A percentile compares a stretch with the other conserved stretches of the same genome.
phyloP scores from a whole-genome alignment of 2,888 invertebrate species.

The Gisinianus flammeolus region DNA sequence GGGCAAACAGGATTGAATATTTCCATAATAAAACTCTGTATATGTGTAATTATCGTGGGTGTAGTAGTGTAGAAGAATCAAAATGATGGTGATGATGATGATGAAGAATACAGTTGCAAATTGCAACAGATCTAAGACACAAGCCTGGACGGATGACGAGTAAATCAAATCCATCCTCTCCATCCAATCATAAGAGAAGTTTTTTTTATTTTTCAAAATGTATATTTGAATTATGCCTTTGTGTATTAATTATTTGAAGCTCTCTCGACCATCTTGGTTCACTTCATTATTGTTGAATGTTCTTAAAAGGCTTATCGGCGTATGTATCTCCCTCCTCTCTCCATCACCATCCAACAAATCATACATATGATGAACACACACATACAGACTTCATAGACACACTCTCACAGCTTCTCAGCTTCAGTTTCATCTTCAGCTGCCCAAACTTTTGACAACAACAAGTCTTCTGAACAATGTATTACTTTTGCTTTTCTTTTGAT shows the following conservation, averaged over 20 bases:
- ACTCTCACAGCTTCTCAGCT: no score
- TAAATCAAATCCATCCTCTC: neutral
- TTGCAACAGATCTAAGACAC: neutral
- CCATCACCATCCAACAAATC: neutral
- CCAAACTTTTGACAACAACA: neutral
- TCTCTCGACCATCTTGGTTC: neutral
- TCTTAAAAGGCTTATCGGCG: conserved; percentile 25
- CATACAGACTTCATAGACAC: neutral
- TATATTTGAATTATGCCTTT: neutral
- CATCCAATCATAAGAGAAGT: no score
- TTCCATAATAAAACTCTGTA: neutral
- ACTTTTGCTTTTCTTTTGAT: neutral
- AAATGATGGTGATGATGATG: neutral
- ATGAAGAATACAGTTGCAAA: neutral
- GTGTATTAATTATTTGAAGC: conserved; percentile 30
- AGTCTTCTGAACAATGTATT: neutral
- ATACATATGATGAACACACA: neutral
- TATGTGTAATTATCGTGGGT: neutral
- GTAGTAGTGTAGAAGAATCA: neutral
- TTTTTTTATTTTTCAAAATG: neutral
- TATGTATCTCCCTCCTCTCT: conserved; percentile 6
- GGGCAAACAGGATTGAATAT: neutral
- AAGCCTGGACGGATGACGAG: neutral
- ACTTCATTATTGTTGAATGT: conserved; percentile 20
- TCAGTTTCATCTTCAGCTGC: neutral